Percentiles rank a stretch among this genome's conserved stretches.
These are phyloP conservation scores for Neogale vison DNA, from an alignment of 2,113 vertebrate genomes.

Conservation along the genomic window DNA sequence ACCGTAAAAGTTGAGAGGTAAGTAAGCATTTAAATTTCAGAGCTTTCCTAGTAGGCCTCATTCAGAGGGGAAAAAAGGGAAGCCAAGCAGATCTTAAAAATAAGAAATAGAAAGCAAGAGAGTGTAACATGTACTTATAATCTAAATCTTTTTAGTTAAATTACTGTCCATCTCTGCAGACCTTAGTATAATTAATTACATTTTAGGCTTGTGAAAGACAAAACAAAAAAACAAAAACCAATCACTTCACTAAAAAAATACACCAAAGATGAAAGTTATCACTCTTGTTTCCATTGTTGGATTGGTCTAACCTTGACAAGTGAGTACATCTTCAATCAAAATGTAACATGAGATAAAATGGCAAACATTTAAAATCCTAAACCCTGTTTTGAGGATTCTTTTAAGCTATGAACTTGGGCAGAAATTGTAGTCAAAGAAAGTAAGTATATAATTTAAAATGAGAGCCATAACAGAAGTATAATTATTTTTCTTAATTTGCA, in stretches of 20 bases:
- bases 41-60: constrained; percentile 2
- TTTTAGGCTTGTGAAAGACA: constrained; percentile 4
- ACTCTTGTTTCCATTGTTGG: neutral
- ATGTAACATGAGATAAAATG: neutral
- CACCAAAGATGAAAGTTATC: neutral
- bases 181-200: constrained; percentile 37
- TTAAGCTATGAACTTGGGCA: constrained; percentile 18
- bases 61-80: neutral
- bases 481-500: constrained; percentile 3
- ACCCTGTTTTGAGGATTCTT: neutral
- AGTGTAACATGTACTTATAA: neutral
- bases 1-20: constrained; percentile 33
- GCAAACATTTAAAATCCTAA: constrained; percentile 36
- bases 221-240: neutral
- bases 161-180: constrained; percentile 15
- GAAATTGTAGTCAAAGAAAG: constrained; percentile 32
- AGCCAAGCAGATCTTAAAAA: constrained; percentile 29
- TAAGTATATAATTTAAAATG: constrained; percentile 41
- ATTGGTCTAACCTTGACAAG: neutral
- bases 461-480: neutral
- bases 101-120: neutral
- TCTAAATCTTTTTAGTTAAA: constrained; percentile 33
- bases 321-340: constrained; percentile 3
- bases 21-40: constrained; percentile 50
- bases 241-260: constrained; percentile 29